Percentiles rank a stretch among this genome's conserved stretches.
Conservation (phyloP, 2,797 vertebrate genomes). For the Lepilemur ruficaudatus region DNA sequence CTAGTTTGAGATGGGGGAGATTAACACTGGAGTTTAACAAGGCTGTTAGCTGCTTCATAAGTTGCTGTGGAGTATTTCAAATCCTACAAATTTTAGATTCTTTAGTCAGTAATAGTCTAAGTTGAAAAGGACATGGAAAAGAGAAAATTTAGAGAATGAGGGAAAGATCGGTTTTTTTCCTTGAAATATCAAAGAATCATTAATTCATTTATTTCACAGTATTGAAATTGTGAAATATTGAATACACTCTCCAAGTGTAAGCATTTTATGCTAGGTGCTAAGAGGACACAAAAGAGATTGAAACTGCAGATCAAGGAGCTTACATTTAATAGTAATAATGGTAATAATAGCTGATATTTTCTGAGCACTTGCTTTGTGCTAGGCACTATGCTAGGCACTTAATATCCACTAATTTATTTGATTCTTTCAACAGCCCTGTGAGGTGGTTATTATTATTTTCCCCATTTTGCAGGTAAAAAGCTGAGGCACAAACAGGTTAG, state of each 20-base stretch:
- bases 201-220: background rate
- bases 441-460: background rate
- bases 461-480: background rate
- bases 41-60: background rate
- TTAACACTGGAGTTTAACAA: background rate
- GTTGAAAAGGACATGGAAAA: slow-evolving; percentile 14
- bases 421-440: background rate
- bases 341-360: background rate
- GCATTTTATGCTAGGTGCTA: background rate
- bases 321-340: background rate
- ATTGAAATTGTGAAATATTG: too few species aligned
- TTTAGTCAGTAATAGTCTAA: background rate
- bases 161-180: background rate
- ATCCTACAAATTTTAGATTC: background rate
- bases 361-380: background rate
- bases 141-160: background rate
- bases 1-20: background rate
- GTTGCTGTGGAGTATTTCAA: background rate
- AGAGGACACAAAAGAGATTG: background rate
- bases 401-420: background rate
- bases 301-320: background rate
- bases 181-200: background rate
- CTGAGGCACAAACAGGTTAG: background rate
- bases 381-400: background rate
- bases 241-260: background rate